A percentile compares a stretch with the other conserved stretches of the same genome.
phyloP scores from a whole-genome alignment of 2,888 invertebrate genomes.

The Trypoxylon attenuatum region DNA sequence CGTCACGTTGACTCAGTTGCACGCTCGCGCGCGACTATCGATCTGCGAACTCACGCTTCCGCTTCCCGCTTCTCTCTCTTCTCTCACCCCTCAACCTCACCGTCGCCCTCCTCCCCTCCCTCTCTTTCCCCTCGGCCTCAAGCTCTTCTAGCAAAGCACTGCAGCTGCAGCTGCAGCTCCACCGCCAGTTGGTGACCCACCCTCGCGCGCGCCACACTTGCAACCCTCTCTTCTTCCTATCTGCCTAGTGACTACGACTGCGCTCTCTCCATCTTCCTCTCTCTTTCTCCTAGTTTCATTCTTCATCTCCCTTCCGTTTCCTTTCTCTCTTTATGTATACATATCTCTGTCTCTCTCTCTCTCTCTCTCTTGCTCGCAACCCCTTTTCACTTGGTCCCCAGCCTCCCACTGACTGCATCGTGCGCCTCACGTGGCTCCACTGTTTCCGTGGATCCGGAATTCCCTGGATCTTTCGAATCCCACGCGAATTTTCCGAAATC shows the following conservation, averaged over 20 bases:
- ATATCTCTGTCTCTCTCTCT: conserved; percentile 7
- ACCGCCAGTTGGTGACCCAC: conserved; percentile 46
- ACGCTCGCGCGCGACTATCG: conserved; percentile 68
- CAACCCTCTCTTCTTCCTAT: neutral
- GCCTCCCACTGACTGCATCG: too few relatives aligned
- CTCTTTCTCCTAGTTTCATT: conserved; percentile 29
- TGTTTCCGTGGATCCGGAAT: too few relatives aligned
- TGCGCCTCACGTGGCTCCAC: too few relatives aligned
- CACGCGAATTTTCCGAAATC: too few relatives aligned
- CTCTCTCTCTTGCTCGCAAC: conserved; percentile 1
- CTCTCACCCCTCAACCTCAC: conserved; percentile 42
- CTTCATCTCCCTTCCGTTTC: conserved; percentile 7
- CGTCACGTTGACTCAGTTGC: conserved; percentile 68
- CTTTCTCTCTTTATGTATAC: conserved; percentile 8
- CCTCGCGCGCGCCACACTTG: conserved; percentile 28
- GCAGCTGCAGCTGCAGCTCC: conserved; percentile 44
- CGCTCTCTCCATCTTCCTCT: conserved; percentile 24
- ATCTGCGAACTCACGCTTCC: conserved; percentile 67
- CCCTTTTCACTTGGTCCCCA: too few relatives aligned
- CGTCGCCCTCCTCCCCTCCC: conserved; percentile 1
- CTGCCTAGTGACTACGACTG: too few relatives aligned
- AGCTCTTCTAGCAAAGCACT: too few relatives aligned
- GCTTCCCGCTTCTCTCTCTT: conserved; percentile 42
- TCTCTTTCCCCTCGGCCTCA: too few relatives aligned
- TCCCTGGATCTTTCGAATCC: too few relatives aligned